A percentile compares a stretch with the other conserved stretches of the same genome.
These are phyloP conservation scores for Aphelinus atriplicis DNA, from an alignment of 1,140 invertebrate genomes.

Conservation along the genomic window DNA sequence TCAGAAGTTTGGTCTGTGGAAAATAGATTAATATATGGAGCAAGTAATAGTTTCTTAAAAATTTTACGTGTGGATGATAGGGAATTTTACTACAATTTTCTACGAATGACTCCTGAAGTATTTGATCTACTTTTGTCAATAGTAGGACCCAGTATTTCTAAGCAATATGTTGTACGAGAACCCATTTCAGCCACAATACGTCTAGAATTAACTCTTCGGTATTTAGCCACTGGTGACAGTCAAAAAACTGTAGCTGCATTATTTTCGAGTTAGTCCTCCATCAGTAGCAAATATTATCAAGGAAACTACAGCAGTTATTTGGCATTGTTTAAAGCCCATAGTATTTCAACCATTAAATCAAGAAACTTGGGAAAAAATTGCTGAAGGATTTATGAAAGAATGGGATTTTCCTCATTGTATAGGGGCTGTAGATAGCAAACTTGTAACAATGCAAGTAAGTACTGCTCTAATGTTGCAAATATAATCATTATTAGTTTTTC, in stretches of 20 bases:
- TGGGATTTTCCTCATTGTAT: slow-evolving; percentile 12
- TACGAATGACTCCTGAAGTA: slow-evolving; percentile 22
- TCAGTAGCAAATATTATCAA: neutral
- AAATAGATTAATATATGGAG: no score
- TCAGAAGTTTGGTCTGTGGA: no score
- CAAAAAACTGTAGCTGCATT: neutral
- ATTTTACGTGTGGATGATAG: no score
- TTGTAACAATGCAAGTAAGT: neutral
- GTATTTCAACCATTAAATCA: neutral
- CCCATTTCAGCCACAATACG: slow-evolving; percentile 26
- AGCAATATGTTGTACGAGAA: slow-evolving; percentile 10
- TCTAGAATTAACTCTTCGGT: neutral
- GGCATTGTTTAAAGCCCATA: neutral
- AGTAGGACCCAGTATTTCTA: slow-evolving; percentile 26
- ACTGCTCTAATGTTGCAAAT: neutral
- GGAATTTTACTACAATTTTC: slow-evolving; percentile 15
- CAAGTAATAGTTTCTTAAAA: no score
- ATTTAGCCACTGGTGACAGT: neutral
- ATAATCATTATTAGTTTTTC: neutral
- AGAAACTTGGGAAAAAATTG: neutral
- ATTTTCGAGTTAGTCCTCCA: neutral
- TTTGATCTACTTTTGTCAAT: slow-evolving; percentile 31
- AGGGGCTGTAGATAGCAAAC: neutral
- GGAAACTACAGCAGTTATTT: slow-evolving; percentile 2
- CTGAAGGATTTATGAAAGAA: neutral